These are phyloP conservation scores for Furnarius figulus DNA, from an alignment of 2,113 vertebrate genomes.

Conservation along the genomic window DNA sequence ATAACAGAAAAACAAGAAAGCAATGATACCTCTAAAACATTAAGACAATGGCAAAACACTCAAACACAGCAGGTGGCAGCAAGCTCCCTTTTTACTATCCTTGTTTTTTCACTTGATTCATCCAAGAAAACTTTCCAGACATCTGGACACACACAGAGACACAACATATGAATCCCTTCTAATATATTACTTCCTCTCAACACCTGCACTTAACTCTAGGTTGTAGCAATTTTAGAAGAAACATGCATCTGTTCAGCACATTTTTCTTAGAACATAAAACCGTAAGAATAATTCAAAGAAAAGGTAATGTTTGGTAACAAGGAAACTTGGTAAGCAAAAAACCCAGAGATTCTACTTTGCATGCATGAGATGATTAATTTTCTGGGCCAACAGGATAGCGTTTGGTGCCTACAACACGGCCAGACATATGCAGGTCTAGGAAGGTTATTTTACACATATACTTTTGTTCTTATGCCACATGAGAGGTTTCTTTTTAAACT, in stretches of 20 bases:
- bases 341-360: not conserved
- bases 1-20: not conserved
- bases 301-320: not conserved
- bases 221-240: not conserved
- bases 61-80: slow-evolving; percentile 60
- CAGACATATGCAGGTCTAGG: not conserved
- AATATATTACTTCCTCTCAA: not conserved
- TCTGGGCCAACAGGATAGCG: not conserved
- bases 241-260: not conserved
- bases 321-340: not conserved
- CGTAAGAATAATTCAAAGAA: not conserved
- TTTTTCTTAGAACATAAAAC: not conserved
- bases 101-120: not conserved
- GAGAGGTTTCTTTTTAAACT: not conserved
- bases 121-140: not conserved
- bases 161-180: not conserved
- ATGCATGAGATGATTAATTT: not conserved
- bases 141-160: not conserved
- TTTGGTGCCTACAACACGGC: not conserved
- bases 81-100: not conserved
- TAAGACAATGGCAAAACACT: slow-evolving; percentile 5
- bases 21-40: not conserved
- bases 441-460: not conserved
- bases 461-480: not conserved
- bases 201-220: not conserved